These are phyloP conservation scores for Acrossocheilus fasciatus DNA, from an alignment of 2,797 vertebrate genomes.

Conservation along the genomic window DNA sequence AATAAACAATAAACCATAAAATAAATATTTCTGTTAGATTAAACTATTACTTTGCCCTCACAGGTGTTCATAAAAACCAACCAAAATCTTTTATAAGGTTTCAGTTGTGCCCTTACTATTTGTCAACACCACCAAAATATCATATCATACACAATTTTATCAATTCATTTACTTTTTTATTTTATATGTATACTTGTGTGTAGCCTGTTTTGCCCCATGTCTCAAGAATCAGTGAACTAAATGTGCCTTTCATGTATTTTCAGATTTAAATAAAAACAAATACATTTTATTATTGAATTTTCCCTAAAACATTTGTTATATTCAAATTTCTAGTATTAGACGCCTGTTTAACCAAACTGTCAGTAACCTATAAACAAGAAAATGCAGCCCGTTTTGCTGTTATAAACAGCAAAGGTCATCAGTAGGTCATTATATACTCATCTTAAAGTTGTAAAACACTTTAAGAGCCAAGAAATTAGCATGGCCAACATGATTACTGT, in stretches of 20 bases:
- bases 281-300: not conserved
- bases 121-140: not conserved
- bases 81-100: not conserved
- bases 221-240: not conserved
- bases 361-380: not conserved
- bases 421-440: slow-evolving; percentile 14
- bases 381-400: not conserved
- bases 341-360: not conserved
- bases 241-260: not conserved
- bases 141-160: not conserved
- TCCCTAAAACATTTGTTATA: not conserved
- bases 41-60: not conserved
- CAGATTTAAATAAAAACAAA: not conserved
- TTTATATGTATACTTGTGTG: not conserved
- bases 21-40: not conserved
- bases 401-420: slow-evolving; percentile 18
- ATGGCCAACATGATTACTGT: slow-evolving; percentile 75
- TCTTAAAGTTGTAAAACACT: slow-evolving; percentile 63
- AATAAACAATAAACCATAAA: not conserved
- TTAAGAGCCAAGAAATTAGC: slow-evolving; percentile 58
- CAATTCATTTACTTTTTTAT: not conserved
- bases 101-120: not conserved
- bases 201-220: not conserved
- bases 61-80: not conserved
- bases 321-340: not conserved